Base-by-base conservation (phyloP, 2,797 vertebrate species). In the Pangasius krempfi region DNA sequence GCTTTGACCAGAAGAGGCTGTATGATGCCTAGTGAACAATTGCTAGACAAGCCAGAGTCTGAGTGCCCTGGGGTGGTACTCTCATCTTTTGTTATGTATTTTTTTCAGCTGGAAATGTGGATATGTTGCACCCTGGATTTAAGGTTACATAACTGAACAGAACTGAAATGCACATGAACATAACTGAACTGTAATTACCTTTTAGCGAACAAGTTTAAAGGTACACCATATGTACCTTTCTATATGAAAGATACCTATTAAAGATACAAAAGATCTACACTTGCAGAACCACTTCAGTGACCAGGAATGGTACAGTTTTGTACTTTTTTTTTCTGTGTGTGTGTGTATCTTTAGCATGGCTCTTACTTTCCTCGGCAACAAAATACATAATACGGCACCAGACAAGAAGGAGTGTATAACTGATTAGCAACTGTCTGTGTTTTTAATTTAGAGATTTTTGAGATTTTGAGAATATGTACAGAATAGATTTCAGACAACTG, bases 1-100 rank as follows among this genome's bases (percentile, higher is more conserved):
- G 5, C 8, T 14, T 37, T 62, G 30, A 56, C 84, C 89, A 87
- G 88, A 85, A 90, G 88, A 83, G 80, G 75, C 47, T 72, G 44
- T 62, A 76, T 16, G 47, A 78, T 78, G 27, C 0, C 44, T 44
- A 40, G 3, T 9, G 9, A 6, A 72, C 33, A 72, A 72, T 9
- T 37, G 16, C 0, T 20, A 72, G 33, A 40, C 33, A 37, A 70
- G 16, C 33, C 33, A 40, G 70, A 75, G 4, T 73, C 25, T 73
- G 18, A 44, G 9, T 44, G 37, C 37, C 20, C 37, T 22, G 37
- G 20, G 40, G 20, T 12, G 20, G 37, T 37, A 18, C 37, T 25
- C 22, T 75, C 10, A 75, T 47, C 40, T 47, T 27, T 44, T 73
- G 7, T 44, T 25, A 44, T 25, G 2, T 10, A 6, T 70, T 37